Conservation (phyloP, 1,140 invertebrate species). For the Trachymyrmex septentrionalis region DNA sequence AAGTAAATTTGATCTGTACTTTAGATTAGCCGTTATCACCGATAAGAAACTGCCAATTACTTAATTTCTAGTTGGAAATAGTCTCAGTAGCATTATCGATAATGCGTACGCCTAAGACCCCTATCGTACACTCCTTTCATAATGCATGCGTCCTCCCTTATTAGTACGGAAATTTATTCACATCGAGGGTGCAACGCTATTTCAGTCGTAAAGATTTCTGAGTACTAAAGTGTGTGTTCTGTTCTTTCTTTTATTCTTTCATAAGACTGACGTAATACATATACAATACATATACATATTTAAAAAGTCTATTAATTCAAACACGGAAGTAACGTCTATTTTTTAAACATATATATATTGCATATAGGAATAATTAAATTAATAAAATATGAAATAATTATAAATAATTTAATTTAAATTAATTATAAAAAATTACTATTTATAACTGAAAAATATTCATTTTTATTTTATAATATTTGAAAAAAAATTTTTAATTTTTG, state of each 20-base stretch:
- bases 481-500: background rate
- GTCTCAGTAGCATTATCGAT: conserved; percentile 78
- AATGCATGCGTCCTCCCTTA: conserved; percentile 24
- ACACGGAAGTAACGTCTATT: background rate
- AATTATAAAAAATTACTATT: background rate
- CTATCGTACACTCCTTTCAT: conserved; percentile 21
- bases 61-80: conserved; percentile 79
- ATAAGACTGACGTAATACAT: background rate
- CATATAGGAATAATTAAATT: background rate
- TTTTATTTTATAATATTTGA: background rate
- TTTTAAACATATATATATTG: too few relatives aligned
- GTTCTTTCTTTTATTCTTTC: background rate
- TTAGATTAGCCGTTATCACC: conserved; percentile 72
- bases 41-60: conserved; percentile 81
- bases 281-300: background rate
- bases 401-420: conserved; percentile 12
- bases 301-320: background rate
- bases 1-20: background rate
- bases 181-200: conserved; percentile 34
- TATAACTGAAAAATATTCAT: background rate
- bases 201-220: conserved; percentile 16
- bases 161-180: conserved; percentile 61
- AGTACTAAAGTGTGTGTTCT: background rate
- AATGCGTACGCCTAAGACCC: conserved; percentile 75
- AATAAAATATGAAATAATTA: background rate